Evolutionary conservation across 2,888 invertebrate genomes (phyloP), one percentile per base, ranked within the genome.

Genomic region (Amphipoea lucens): DNA sequence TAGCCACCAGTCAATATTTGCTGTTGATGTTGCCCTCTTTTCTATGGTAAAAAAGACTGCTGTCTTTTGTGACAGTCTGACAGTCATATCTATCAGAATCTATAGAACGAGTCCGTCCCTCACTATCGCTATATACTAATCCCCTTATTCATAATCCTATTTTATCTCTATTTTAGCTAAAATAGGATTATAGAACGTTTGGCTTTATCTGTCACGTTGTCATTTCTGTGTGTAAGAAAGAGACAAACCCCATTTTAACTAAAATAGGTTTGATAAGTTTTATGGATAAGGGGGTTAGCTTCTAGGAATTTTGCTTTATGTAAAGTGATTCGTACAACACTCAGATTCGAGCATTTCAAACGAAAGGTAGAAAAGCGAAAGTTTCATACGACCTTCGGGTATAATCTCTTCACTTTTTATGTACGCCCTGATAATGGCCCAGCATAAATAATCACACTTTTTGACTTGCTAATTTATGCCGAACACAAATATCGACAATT

Each of bases 381-480:
- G 76, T 82, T 79, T 85, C 74, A 79, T 82, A 66, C 54, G 45
- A 78, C 85, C 85, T 85, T 80, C 12, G 77, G 63, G 76, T 80
- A 69, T 73, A 83, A 83, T 77, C 67, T 51, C 74, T 83, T 60
- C 29, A 80, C 67, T 77, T 83, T 85, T 83, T 86, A 83, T 80
- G 81, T 63, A 83, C 80, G 86, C 86, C 80, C 81, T 65, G 66
- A 80, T 83, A 83, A 86, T 75, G 72, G 60, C 60, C 73, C 66
- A 73, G 77, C 72, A 86, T 86, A 78, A 82, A 83, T 86, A 86
- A 85, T 86, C 86, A 83, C 62, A 80, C 83, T 83, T 86, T 84
- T 79, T 78, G 78, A 87, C 82, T 82, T 82, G 82, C 76, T 84
- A 87, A 84, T 84, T 86, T 82, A 87, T 82, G 73, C 72, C 12